Evolutionary conservation across 2,888 invertebrate species (phyloP), one percentile per base, ranked within the genome.

Genomic region (Cremastinae sp.): DNA sequence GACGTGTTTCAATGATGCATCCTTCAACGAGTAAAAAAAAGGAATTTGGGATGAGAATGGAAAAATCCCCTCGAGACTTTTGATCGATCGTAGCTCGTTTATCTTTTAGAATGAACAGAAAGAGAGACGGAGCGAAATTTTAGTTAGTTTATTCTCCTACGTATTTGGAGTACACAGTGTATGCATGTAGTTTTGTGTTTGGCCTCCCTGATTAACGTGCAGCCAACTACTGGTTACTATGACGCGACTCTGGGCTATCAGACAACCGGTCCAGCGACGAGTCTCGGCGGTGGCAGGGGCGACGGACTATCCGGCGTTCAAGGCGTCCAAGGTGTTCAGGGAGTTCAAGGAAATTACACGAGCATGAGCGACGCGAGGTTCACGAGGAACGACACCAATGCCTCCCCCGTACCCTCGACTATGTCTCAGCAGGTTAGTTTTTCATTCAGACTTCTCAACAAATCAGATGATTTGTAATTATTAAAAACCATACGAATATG

Each of bases 361-460:
- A 91, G 91, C 86, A 93, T 94, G 91, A 93, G 93, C 84, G 94
- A 94, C 89, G 94, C 92, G 75, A 91, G 94, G 85, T 94, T 93
- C 88, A 90, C 94, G 78, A 92, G 94, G 86, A 93, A 94, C 82
- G 95, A 95, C 90, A 95, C 94, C 90, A 95, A 95, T 89, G 94
- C 95, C 83, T 95, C 95, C 80, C 95, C 95, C 55, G 95, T 95
- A 82, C 94, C 95, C 70, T 94, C 95, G 81, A 94, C 94, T 82
- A 91, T 94, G 88, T 93, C 94, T 61, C 94, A 94, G 88, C 94
- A 94, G 91, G 91, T 91, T 79, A 84, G 85, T 78, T 43, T 20
- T n/a, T 5, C 28, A 28, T 28, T 28, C 28, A 28, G 5, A 5
- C 5, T 28, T 28, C 2, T 28, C 28, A n/a, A n/a, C n/a, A 28